Percentiles rank a stretch among this genome's conserved stretches.
phyloP scores from a whole-genome alignment of 2,888 invertebrate genomes.

The Drosophila anomalata region DNA sequence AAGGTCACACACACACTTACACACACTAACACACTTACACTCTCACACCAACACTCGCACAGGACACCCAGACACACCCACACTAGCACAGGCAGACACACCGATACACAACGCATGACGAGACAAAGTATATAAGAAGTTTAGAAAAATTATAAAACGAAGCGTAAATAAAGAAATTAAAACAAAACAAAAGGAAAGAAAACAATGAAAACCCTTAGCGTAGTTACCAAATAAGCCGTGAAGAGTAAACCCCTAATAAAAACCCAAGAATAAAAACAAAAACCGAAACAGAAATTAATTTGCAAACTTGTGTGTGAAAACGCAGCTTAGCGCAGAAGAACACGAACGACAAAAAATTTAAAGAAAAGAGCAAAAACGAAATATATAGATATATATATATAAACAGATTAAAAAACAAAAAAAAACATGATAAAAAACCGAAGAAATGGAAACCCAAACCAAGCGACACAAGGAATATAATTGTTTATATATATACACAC shows the following conservation, averaged over 20 bases:
- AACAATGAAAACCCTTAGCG: slow-evolving; percentile 58
- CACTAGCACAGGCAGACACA: slow-evolving; percentile 48
- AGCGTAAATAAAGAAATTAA: slow-evolving; percentile 43
- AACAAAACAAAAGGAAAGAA: slow-evolving; percentile 39
- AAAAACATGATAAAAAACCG: slow-evolving; percentile 42
- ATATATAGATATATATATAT: slow-evolving; percentile 30
- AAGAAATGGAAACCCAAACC: slow-evolving; percentile 12
- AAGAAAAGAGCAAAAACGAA: slow-evolving; percentile 33
- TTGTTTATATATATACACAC: slow-evolving; percentile 76
- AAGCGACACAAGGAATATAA: slow-evolving; percentile 67
- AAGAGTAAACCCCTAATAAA: slow-evolving; percentile 50
- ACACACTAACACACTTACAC: slow-evolving; percentile 41
- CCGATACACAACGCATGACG: slow-evolving; percentile 67
- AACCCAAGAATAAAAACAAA: slow-evolving; percentile 34
- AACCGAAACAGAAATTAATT: slow-evolving; percentile 44
- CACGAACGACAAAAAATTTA: slow-evolving; percentile 29
- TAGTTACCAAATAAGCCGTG: slow-evolving; percentile 75
- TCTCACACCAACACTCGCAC: slow-evolving; percentile 35
- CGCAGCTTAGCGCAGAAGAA: slow-evolving; percentile 45
- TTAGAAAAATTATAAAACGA: slow-evolving; percentile 76
- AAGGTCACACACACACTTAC: slow-evolving; percentile 19
- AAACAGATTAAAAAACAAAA: slow-evolving; percentile 24
- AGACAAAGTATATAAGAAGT: slow-evolving; percentile 80
- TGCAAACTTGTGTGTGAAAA: slow-evolving; percentile 60
- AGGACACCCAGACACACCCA: slow-evolving; percentile 15